Evolutionary conservation across 2,888 invertebrate genomes (phyloP).

Genomic region (Acronicta alni): DNA sequence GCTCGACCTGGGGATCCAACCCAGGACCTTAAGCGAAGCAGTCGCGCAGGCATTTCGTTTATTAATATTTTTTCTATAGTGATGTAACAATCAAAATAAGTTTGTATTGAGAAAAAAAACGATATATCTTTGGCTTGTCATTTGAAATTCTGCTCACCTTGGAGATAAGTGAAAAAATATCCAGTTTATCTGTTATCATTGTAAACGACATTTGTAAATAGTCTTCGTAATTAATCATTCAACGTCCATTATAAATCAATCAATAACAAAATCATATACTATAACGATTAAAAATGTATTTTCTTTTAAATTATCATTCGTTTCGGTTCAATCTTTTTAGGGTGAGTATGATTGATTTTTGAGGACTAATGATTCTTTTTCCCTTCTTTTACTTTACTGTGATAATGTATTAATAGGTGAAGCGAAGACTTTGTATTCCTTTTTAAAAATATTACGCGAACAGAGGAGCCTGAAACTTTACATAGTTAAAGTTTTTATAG

Average conservation of each 20-base stretch:
- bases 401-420: too few species aligned
- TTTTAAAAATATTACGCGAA: too few species aligned
- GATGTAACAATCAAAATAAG: background rate
- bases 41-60: background rate
- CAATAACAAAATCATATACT: background rate
- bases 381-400: too few species aligned
- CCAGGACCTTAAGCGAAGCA: too few species aligned
- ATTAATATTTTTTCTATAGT: too few species aligned
- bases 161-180: background rate
- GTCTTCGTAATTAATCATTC: background rate
- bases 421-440: too few species aligned
- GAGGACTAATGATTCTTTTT: too few species aligned
- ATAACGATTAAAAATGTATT: background rate
- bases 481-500: too few species aligned
- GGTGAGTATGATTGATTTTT: background rate
- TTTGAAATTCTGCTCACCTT: background rate
- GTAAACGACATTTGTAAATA: background rate
- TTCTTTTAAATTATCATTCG: background rate
- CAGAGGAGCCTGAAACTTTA: too few species aligned
- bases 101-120: background rate
- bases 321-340: background rate
- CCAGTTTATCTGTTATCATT: background rate
- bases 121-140: too few species aligned
- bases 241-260: conserved; percentile 15
- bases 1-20: too few species aligned